These are phyloP conservation scores for Ametastegia equiseti DNA, from an alignment of 2,888 invertebrate species.

Conservation along the genomic window DNA sequence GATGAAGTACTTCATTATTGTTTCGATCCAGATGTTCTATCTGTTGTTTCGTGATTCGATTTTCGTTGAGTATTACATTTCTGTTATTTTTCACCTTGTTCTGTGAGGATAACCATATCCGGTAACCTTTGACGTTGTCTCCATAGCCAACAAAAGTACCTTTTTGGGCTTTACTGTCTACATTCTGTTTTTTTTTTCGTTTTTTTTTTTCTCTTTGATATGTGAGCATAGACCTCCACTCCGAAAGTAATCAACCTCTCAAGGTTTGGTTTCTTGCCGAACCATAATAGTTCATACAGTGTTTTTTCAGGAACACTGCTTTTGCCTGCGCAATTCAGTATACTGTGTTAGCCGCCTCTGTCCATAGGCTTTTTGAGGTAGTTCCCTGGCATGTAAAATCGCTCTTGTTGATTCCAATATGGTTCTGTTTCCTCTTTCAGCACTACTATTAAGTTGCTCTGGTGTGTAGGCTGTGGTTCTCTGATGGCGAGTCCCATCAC, in stretches of 20 bases:
- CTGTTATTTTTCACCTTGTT: conserved; percentile 40
- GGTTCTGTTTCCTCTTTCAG: conserved; percentile 54
- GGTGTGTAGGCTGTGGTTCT: conserved; percentile 49
- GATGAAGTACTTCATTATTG: background rate
- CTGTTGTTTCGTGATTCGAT: background rate
- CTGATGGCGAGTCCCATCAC: conserved; percentile 42
- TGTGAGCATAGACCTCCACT: conserved; percentile 36
- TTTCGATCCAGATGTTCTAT: background rate
- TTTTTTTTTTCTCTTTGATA: too few species aligned
- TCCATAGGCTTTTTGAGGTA: conserved; percentile 52
- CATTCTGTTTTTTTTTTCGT: conserved; percentile 43
- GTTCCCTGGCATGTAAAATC: conserved; percentile 33
- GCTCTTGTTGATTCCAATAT: conserved; percentile 50
- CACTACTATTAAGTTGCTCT: conserved; percentile 53
- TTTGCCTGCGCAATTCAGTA: conserved; percentile 46
- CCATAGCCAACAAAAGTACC: conserved; percentile 53
- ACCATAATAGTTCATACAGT: conserved; percentile 51
- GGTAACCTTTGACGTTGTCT: conserved; percentile 44
- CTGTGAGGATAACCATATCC: conserved; percentile 34
- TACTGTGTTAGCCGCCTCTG: conserved; percentile 49
- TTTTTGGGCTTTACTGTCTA: conserved; percentile 46
- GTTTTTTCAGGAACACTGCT: conserved; percentile 45
- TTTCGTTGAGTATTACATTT: conserved; percentile 52
- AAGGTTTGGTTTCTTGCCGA: conserved; percentile 19
- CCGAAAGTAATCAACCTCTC: conserved; percentile 50